phyloP scores from a whole-genome alignment of 2,797 vertebrate genomes.

The Sphenopsis melanotis region DNA sequence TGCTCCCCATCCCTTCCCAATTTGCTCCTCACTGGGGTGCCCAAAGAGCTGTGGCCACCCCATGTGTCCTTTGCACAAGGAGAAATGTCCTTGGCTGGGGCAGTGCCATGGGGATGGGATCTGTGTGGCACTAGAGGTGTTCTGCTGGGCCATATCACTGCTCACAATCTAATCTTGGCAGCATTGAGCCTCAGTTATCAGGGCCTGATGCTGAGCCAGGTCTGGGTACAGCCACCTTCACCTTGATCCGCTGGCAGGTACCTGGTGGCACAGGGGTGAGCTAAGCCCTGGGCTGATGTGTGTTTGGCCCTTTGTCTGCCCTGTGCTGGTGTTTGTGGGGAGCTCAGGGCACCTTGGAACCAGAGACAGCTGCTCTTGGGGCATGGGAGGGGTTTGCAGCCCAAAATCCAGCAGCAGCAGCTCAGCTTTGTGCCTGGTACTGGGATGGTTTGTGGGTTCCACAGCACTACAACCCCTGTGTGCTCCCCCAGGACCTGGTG shows the following conservation, averaged over 20 bases:
- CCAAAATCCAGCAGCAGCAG: neutral
- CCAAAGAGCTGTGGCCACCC: rapidly evolving
- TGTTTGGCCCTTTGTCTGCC: neutral
- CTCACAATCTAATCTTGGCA: neutral
- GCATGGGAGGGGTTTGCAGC: neutral
- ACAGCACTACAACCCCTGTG: neutral
- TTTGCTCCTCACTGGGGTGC: rapidly evolving
- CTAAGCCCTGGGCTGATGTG: neutral
- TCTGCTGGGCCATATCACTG: neutral
- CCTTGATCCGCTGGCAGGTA: neutral
- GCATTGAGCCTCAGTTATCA: neutral
- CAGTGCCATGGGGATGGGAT: neutral
- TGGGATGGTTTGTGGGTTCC: neutral
- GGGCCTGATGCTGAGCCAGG: neutral
- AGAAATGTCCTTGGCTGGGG: neutral
- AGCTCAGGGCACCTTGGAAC: neutral
- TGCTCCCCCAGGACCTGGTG: conserved; percentile 86
- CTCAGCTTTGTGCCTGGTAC: neutral
- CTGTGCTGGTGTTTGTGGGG: rapidly evolving
- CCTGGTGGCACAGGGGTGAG: neutral
- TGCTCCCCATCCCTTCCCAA: neutral
- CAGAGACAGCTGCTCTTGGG: neutral
- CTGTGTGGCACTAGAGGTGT: rapidly evolving
- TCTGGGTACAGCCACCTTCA: neutral
- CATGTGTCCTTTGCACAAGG: rapidly evolving